Percentiles rank a stretch among this genome's conserved stretches.
These are phyloP conservation scores for Meteorus sp. DNA, from an alignment of 1,140 invertebrate species.

Conservation along the genomic window DNA sequence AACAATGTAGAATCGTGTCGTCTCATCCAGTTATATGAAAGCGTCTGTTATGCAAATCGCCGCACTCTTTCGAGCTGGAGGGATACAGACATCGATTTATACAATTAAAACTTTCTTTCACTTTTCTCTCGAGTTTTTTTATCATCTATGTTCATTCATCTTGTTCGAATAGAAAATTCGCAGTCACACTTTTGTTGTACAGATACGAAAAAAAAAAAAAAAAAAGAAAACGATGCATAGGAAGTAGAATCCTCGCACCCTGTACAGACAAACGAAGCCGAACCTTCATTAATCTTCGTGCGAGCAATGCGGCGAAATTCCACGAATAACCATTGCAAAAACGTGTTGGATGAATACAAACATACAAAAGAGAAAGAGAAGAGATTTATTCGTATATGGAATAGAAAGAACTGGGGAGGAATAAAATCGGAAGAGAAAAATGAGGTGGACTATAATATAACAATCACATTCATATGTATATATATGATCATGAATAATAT, in stretches of 20 bases:
- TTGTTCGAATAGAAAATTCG: slow-evolving; percentile 8
- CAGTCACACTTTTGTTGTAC: background rate
- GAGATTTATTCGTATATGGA: background rate
- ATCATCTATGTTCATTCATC: no score
- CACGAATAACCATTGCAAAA: slow-evolving; percentile 18
- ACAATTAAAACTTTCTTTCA: no score
- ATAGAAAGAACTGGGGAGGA: no score
- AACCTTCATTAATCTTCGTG: slow-evolving; percentile 27
- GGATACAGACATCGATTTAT: no score
- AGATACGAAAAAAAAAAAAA: background rate
- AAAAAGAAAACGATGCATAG: background rate
- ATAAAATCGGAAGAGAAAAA: slow-evolving; percentile 12
- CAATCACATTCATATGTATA: background rate
- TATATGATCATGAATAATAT: slow-evolving; percentile 12
- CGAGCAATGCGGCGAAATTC: slow-evolving; percentile 26
- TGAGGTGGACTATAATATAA: background rate
- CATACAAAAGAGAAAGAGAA: background rate
- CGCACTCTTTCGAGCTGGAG: no score
- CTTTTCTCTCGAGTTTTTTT: no score
- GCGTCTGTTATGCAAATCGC: no score
- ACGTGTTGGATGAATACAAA: background rate
- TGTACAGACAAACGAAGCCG: no score
- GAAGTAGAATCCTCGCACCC: slow-evolving; percentile 11
- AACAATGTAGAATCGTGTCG: no score
- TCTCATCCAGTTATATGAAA: no score